Evolutionary conservation across 2,113 vertebrate genomes (phyloP), one percentile per base, ranked within the genome.

Genomic region (Cyphomyrus discorhynchus): DNA sequence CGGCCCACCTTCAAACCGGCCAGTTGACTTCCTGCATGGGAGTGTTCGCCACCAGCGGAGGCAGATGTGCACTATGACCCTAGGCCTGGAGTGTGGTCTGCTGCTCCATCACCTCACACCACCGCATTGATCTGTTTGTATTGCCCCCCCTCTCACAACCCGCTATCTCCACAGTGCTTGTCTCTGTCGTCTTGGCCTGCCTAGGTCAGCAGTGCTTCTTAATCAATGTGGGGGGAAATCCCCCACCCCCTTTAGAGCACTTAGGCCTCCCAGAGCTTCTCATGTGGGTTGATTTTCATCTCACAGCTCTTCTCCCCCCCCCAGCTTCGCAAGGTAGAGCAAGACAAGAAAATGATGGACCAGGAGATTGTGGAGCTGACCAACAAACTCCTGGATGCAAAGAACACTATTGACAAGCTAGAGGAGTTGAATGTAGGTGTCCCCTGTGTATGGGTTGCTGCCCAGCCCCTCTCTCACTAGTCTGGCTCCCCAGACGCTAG

Each of bases 301-400:
- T 92, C 24, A 11, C 58, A 10, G 24, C 87, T 70, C 58, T 77
- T 74, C 21, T 27, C 11, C 5, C 27, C n/a, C 27, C 42, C 62
- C 86, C 94, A 99, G 98, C 97, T 99, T 89, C 97, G 98, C 95
- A 99, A 99, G 93, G 98, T 98, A 74, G 98, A 99, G 95, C 94
- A 97, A 94, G 98, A 99, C 94, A 97, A 97, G 92, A 99, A 98
- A 93, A 99, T 97, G 0, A 96, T 99, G 95, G 98, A 99, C 94
- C 97, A 97, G 96, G 98, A 99, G 94, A 99, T 99, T 1, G 98
- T 99, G 93, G 98, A 98, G 93, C 97, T 99, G 88, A 99, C 98
- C 89, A 99, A 99, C 95, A 99, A 98, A 91, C 95, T 99, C 58
- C 95, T 99, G 91, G 98, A 99, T 66, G 97, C 98, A 91, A 99